These are phyloP conservation scores for Bradypodion pumilum DNA, from an alignment of 2,797 vertebrate species.

Conservation along the genomic window DNA sequence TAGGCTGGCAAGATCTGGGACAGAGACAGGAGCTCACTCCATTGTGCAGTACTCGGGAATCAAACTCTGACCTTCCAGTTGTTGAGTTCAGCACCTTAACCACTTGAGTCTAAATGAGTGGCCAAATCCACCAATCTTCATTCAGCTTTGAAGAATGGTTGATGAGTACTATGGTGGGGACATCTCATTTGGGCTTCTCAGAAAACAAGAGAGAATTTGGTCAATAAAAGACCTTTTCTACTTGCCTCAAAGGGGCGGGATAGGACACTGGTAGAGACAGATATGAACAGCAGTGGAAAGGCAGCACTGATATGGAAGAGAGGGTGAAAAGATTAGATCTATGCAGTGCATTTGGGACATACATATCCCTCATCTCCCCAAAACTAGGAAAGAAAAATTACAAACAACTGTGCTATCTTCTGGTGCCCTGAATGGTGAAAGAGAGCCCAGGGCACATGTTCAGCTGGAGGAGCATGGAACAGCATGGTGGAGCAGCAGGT, in stretches of 20 bases:
- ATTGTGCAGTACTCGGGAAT: no score
- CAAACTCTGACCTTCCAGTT: no score
- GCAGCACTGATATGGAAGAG: background rate
- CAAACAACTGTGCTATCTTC: background rate
- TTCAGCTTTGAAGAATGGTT: no score
- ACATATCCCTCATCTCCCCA: background rate
- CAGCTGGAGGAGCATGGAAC: background rate
- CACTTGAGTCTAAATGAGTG: no score
- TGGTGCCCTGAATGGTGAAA: background rate
- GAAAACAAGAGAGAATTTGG: background rate
- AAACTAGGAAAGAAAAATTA: background rate
- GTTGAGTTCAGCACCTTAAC: no score
- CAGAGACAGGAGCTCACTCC: no score
- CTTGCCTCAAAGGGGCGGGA: background rate
- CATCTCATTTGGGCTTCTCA: background rate
- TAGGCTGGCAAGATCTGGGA: no score
- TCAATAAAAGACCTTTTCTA: background rate
- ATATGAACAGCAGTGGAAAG: conserved; percentile 11
- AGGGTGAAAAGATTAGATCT: background rate
- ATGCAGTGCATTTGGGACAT: background rate
- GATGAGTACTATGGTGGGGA: no score
- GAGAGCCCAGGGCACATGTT: background rate
- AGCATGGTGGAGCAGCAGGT: background rate
- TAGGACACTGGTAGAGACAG: background rate
- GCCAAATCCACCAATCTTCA: no score